These are phyloP conservation scores for Aplochiton taeniatus DNA, from an alignment of 2,797 vertebrate species.

Conservation along the genomic window DNA sequence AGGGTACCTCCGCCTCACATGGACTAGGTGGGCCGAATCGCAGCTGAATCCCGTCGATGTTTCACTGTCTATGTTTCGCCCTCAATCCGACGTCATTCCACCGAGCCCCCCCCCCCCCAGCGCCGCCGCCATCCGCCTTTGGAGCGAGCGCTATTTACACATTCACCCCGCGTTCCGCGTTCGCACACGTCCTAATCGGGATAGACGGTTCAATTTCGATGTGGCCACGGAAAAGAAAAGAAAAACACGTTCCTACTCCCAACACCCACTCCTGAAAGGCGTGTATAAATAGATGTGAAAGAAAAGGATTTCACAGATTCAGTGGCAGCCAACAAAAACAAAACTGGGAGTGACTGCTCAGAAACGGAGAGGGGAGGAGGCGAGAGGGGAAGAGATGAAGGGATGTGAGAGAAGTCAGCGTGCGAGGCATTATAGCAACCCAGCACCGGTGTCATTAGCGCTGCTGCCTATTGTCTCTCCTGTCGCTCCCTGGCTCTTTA, in stretches of 20 bases:
- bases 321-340: conserved; percentile 13
- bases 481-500: neutral
- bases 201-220: conserved; percentile 65
- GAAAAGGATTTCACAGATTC: conserved; percentile 55
- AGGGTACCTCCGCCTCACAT: conserved; percentile 32
- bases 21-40: conserved; percentile 31
- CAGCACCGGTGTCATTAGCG: conserved; percentile 25
- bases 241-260: conserved; percentile 54
- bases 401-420: neutral
- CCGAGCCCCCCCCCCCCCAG: neutral
- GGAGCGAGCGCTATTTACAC: conserved; percentile 36
- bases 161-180: conserved; percentile 52
- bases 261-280: conserved; percentile 50
- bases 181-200: conserved; percentile 66
- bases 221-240: conserved; percentile 12
- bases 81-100: conserved; percentile 31
- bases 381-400: neutral
- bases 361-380: neutral
- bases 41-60: conserved; percentile 41
- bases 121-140: conserved; percentile 10
- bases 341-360: neutral
- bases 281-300: conserved; percentile 58
- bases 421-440: conserved; percentile 34
- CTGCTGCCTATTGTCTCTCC: conserved; percentile 25
- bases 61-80: conserved; percentile 40